Evolutionary conservation across 2,888 invertebrate genomes (phyloP), one percentile per base, ranked within the genome.

Genomic region (Tenthredo mesomela): DNA sequence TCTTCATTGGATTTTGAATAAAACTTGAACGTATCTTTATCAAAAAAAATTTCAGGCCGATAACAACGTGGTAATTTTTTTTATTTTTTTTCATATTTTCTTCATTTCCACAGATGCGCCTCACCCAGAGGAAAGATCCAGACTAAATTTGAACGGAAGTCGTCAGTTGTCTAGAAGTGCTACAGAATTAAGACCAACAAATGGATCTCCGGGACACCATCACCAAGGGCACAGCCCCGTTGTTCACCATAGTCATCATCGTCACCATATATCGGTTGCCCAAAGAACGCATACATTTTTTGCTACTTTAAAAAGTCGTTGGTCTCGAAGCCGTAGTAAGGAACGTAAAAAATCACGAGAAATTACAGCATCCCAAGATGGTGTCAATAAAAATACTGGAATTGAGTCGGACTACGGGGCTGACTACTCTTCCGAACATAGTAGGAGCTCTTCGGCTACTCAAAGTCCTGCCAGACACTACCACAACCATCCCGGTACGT

Each of bases 241-340:
- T 61, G 89, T 90, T 70, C 91, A 92, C 61, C 89, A 89, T n/a
- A 90, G 89, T 83, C 91, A 92, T 87, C 93, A 92, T 87, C 93
- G 93, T 15, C 94, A 94, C 86, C 96, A 96, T 85, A 94, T 96
- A 29, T 96, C 96, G 61, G 97, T 97, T 77, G 96, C 97, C 82
- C 97, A 97, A 92, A 95, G 96, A 89, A 97, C 97, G 0, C 97
- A 97, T 91, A 96, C 96, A 88, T 97, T 97, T 93, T 97, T 97
- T 92, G 96, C 96, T 87, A 97, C 97, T 89, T 94, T 97, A 83
- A 97, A 96, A 96, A 97, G 96, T 91, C 96, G 97, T 80, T 97
- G 97, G 97, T 95, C 95, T 87, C 95, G 97, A 77, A 96, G 96
- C 87, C 94, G 95, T 83, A 96, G 96, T 90, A 95, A 96, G 90